phyloP scores from a whole-genome alignment of 1,140 invertebrate species.

The Caenorhabditis elegans region DNA sequence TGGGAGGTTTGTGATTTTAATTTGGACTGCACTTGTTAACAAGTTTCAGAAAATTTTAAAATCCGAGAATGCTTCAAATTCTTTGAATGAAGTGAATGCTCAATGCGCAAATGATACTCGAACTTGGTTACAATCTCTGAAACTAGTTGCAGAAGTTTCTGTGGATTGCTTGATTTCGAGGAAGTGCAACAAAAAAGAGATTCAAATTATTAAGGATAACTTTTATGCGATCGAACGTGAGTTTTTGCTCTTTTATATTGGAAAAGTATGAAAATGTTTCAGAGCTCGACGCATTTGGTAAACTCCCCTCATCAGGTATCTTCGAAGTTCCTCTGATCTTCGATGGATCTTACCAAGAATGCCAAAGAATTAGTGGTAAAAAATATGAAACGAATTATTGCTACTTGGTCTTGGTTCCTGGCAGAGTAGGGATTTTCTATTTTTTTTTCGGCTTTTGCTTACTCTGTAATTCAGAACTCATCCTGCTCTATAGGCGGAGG shows the following conservation, averaged over 20 bases:
- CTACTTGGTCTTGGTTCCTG: background rate
- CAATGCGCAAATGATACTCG: background rate
- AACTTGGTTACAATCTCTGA: background rate
- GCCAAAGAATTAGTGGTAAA: background rate
- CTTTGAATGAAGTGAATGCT: background rate
- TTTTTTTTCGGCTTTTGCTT: too few species aligned
- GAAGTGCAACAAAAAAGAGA: background rate
- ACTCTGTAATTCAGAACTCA: too few species aligned
- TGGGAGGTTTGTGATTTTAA: too few species aligned
- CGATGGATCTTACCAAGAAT: background rate
- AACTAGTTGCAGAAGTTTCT: background rate
- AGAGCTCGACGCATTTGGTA: background rate
- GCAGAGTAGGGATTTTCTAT: background rate
- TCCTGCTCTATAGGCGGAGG: too few species aligned
- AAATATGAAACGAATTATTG: constrained; percentile 10
- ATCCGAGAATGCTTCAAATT: too few species aligned
- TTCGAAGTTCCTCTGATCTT: background rate
- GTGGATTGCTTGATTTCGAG: background rate
- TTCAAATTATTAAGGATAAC: background rate
- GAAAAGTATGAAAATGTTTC: too few species aligned
- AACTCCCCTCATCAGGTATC: background rate
- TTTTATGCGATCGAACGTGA: background rate
- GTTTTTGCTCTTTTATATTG: too few species aligned
- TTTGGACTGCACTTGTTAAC: too few species aligned
- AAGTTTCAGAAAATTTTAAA: too few species aligned